These are phyloP conservation scores for Edolisoma coerulescens DNA, from an alignment of 2,113 vertebrate genomes.

Conservation along the genomic window DNA sequence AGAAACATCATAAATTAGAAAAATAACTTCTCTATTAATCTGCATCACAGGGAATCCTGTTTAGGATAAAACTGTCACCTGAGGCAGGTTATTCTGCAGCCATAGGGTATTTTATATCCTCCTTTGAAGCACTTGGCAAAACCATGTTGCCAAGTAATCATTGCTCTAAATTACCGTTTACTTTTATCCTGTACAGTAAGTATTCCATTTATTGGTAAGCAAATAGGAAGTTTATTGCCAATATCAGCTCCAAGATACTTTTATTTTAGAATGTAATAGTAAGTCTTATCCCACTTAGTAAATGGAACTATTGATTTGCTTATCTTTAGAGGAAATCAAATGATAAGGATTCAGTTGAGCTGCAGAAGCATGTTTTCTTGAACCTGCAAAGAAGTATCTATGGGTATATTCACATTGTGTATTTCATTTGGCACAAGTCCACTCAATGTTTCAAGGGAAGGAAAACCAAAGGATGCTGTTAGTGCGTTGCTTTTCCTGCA, in stretches of 20 bases:
- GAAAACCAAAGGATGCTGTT: background rate
- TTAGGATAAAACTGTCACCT: background rate
- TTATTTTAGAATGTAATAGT: background rate
- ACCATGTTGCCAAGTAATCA: background rate
- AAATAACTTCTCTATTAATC: background rate
- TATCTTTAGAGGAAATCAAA: background rate
- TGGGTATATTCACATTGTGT: background rate
- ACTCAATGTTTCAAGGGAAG: background rate
- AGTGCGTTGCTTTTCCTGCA: background rate
- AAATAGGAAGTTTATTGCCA: background rate
- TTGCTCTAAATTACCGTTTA: background rate
- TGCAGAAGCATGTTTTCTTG: background rate
- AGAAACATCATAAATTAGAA: background rate
- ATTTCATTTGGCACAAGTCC: background rate
- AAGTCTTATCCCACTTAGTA: background rate
- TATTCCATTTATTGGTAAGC: background rate
- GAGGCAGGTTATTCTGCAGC: background rate
- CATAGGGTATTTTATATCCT: background rate
- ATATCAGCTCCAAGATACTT: background rate
- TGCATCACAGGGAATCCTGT: background rate
- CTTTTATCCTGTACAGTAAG: background rate
- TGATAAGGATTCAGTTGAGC: background rate
- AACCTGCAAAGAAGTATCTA: background rate
- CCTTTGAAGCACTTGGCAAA: background rate
- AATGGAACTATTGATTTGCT: background rate